Base-by-base conservation (phyloP, 2,113 vertebrate genomes). In the Columba livia region DNA sequence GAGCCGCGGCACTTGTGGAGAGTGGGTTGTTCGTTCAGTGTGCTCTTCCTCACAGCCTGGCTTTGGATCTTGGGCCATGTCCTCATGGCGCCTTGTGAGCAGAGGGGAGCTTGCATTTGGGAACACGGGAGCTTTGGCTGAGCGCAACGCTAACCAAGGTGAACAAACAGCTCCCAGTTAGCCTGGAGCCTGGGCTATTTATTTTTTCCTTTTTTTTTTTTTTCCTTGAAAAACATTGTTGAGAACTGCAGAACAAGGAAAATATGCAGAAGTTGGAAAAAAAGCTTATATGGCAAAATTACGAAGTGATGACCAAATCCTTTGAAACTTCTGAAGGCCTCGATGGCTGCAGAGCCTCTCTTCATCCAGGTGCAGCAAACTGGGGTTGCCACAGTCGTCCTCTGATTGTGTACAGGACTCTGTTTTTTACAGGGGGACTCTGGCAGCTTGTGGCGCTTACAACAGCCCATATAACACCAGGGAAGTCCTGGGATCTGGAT, bases 351-450 rank as follows among this genome's bases (percentile, higher is more conserved):
- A 50, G 66, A 48, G 16, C 25, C 28, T 42, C 25, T 38, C 24
- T 56, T 62, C 47, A 28, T 50, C 29, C 7, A 25, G 31, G 15
- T 0, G 1, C 50, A 12, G n/a, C 29, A 47, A 66, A 28, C 14
- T 50, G 10, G 12, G 61, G 36, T 44, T 84, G 50, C 40, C 14
- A 5, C 15, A 7, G 5, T 34, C 58, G n/a, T 81, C 10, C 29
- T 72, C 12, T 25, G 4, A 1, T 47, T 62, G 32, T 34, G 7
- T 51, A 4, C 0, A 1, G 26, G 25, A 19, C 25, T 77, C 32
- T 53, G 42, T 0, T 48, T 85, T 80, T 67, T 62, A 31, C 69
- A 36, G 36, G 48, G 26, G 6, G 12, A 16, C 38, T 42, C 34
- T n/a, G 44, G 9, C 42, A 74, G 81, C 44, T 47, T 48, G 66